Conservation (phyloP, 2,888 invertebrate species). For the Norana najaformis region DNA sequence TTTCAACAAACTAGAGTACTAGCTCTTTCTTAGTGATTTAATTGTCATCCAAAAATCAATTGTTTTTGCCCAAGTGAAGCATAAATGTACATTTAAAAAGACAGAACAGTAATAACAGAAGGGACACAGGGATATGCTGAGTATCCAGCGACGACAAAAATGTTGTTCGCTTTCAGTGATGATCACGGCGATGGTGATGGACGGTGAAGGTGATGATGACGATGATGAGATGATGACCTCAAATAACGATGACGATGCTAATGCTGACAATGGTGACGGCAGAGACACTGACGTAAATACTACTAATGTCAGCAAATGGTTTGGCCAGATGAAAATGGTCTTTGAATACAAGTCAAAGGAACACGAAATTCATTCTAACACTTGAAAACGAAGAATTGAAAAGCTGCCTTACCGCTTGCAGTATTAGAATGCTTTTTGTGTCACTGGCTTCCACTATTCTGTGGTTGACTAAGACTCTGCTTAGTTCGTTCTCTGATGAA, state of each 20-base stretch:
- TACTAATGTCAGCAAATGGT: neutral
- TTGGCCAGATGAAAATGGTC: neutral
- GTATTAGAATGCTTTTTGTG: neutral
- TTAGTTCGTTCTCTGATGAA: neutral
- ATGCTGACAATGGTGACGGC: neutral
- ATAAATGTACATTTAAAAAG: neutral
- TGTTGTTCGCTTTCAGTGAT: neutral
- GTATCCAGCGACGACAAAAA: neutral
- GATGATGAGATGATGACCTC: too few relatives aligned
- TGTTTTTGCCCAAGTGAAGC: neutral
- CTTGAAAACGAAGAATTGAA: too few relatives aligned
- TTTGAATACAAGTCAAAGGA: neutral
- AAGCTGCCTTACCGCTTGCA: neutral
- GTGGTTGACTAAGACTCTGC: neutral
- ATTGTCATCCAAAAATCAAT: neutral
- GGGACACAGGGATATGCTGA: neutral
- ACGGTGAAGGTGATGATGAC: neutral
- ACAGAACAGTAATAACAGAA: neutral
- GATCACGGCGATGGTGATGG: too few relatives aligned
- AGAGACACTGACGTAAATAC: neutral
- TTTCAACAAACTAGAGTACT: neutral
- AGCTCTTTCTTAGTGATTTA: neutral
- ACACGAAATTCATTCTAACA: neutral
- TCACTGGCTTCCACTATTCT: slow-evolving; percentile 6
- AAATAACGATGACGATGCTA: neutral